Evolutionary conservation across 2,113 vertebrate species (phyloP).

Genomic region (Albula goreensis): DNA sequence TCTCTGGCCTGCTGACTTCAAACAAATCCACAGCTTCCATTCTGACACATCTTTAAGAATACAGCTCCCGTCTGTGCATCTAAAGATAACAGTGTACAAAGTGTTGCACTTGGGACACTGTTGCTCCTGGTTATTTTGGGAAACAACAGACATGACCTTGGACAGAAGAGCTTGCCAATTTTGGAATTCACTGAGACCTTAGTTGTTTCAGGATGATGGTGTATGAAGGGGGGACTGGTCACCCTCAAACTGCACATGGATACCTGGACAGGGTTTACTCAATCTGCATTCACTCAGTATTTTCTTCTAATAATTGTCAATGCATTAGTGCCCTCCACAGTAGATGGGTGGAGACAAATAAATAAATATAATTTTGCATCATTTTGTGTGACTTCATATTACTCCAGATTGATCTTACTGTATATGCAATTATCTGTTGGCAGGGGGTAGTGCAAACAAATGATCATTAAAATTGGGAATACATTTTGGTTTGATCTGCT

Average conservation of each 20-base stretch:
- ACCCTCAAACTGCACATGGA: slow-evolving; percentile 2
- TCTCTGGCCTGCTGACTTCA: slow-evolving; percentile 58
- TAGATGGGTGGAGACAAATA: not conserved
- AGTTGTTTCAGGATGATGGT: slow-evolving; percentile 39
- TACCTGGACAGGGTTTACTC: too few species aligned
- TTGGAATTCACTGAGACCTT: slow-evolving; percentile 79
- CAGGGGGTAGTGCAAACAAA: not conserved
- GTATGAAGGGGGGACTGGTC: slow-evolving; percentile 19
- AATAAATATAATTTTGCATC: not conserved
- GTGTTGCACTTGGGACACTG: slow-evolving; percentile 78
- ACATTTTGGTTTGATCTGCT: not conserved
- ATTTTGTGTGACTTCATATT: not conserved
- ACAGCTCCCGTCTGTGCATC: slow-evolving; percentile 80
- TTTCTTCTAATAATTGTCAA: not conserved
- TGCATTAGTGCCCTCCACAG: not conserved
- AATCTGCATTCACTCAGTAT: not conserved
- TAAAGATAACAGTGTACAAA: slow-evolving; percentile 86
- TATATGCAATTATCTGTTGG: not conserved
- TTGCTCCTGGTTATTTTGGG: slow-evolving; percentile 87
- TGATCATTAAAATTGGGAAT: not conserved
- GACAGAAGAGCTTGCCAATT: slow-evolving; percentile 82
- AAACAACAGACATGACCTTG: slow-evolving; percentile 85
- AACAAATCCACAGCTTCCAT: slow-evolving; percentile 69
- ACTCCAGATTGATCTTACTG: not conserved
- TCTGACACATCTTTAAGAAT: slow-evolving; percentile 84